These are phyloP conservation scores for Drosophila teissieri DNA, from an alignment of 1,140 invertebrate genomes.

Conservation along the genomic window DNA sequence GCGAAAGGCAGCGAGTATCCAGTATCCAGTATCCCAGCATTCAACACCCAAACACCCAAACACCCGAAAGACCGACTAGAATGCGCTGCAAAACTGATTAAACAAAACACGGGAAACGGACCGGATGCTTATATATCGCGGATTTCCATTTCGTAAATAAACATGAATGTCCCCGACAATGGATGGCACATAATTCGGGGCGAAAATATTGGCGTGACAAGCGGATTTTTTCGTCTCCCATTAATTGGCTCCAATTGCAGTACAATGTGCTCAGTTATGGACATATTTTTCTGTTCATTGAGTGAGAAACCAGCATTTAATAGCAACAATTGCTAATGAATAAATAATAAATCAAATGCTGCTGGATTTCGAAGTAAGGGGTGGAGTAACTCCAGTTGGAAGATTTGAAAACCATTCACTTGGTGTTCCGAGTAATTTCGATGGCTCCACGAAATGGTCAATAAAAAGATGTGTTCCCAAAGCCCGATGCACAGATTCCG, in stretches of 20 bases:
- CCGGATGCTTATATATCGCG: constrained; percentile 39
- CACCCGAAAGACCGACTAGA: constrained; percentile 5
- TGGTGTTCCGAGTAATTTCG: constrained; percentile 6
- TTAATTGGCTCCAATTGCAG: not conserved
- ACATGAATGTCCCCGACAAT: constrained; percentile 10
- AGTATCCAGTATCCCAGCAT: not conserved
- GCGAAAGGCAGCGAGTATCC: constrained; percentile 12
- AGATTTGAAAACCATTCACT: too few species aligned
- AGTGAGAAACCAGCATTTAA: too few species aligned
- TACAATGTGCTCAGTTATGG: not conserved
- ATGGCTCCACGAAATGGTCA: not conserved
- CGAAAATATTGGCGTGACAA: not conserved
- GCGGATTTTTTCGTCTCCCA: not conserved
- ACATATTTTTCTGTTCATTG: too few species aligned
- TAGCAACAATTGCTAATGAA: too few species aligned
- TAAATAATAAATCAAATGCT: too few species aligned
- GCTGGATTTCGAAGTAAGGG: too few species aligned
- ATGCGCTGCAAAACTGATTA: constrained; percentile 40
- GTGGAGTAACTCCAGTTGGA: too few species aligned
- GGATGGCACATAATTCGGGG: not conserved
- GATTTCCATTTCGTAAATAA: constrained; percentile 38
- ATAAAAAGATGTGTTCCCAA: constrained; percentile 12
- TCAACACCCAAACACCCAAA: not conserved
- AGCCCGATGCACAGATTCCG: not conserved
- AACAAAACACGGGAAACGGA: constrained; percentile 35